A percentile compares a stretch with the other conserved stretches of the same genome.
phyloP scores from a whole-genome alignment of 2,113 vertebrate species.

The Anarhynchus alexandrinus region DNA sequence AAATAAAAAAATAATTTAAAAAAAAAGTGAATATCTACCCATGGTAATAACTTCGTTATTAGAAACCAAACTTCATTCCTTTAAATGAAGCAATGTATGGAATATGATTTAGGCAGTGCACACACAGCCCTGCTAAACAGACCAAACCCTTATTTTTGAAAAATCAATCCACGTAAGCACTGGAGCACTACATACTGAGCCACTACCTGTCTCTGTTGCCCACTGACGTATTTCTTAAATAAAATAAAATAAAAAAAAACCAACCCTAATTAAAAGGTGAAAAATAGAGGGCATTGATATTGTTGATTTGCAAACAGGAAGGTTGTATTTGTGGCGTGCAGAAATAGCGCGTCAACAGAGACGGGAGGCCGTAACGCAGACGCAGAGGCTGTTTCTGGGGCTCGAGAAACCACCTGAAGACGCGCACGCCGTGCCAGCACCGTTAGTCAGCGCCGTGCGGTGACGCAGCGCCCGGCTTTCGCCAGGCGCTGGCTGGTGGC shows the following conservation, averaged over 20 bases:
- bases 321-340: not conserved
- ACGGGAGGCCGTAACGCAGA: not conserved
- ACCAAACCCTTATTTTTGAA: not conserved
- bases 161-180: not conserved
- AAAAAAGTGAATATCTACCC: not conserved
- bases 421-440: not conserved
- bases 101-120: not conserved
- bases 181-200: not conserved
- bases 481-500: not conserved
- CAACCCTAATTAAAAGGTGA: not conserved
- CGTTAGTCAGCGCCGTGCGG: rapidly evolving
- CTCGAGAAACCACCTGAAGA: not conserved
- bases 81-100: not conserved
- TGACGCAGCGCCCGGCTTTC: not conserved
- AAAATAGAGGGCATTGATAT: not conserved
- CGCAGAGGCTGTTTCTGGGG: not conserved
- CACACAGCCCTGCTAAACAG: not conserved
- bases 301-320: not conserved
- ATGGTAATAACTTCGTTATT: not conserved
- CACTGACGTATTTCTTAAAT: not conserved
- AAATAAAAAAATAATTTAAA: rapidly evolving
- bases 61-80: not conserved
- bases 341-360: not conserved
- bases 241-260: not conserved
- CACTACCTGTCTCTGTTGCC: not conserved